phyloP scores from a whole-genome alignment of 2,888 invertebrate genomes.

The Habroteleia sp. region DNA sequence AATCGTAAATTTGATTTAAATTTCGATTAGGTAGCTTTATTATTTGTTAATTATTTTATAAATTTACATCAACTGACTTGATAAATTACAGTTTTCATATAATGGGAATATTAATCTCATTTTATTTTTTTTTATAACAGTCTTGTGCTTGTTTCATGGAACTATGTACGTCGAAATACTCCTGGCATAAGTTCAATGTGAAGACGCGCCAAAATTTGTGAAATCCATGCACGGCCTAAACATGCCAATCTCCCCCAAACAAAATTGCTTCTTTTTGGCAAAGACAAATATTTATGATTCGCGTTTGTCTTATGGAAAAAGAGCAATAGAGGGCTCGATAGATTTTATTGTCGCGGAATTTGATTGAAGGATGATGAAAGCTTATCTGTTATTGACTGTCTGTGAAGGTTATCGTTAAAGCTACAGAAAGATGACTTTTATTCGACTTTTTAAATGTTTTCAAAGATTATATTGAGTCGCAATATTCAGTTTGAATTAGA shows the following conservation, averaged over 20 bases:
- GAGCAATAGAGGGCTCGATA: not conserved
- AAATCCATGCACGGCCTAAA: slow-evolving; percentile 47
- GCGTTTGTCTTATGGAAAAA: slow-evolving; percentile 22
- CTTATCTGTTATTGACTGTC: slow-evolving; percentile 26
- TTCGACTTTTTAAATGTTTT: slow-evolving; percentile 7
- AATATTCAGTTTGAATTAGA: too few species aligned
- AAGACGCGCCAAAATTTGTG: slow-evolving; percentile 33
- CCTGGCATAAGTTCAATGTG: slow-evolving; percentile 30
- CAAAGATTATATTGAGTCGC: slow-evolving; percentile 2
- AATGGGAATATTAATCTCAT: too few species aligned
- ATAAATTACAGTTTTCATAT: too few species aligned
- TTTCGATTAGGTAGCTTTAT: too few species aligned
- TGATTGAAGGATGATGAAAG: slow-evolving; percentile 42
- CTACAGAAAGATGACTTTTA: slow-evolving; percentile 25
- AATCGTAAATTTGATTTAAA: too few species aligned
- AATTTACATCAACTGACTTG: too few species aligned
- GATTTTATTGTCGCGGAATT: slow-evolving; percentile 27
- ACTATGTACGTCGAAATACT: slow-evolving; percentile 12
- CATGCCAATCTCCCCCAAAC: slow-evolving; percentile 41
- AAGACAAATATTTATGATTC: slow-evolving; percentile 48
- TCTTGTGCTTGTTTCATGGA: too few species aligned
- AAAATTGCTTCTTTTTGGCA: slow-evolving; percentile 46
- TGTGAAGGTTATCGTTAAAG: slow-evolving; percentile 9
- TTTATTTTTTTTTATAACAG: too few species aligned
- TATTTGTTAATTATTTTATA: too few species aligned